Percentiles rank a stretch among this genome's conserved stretches.
Conservation (phyloP, 2,888 invertebrate genomes). For the Diabrotica balteata region DNA sequence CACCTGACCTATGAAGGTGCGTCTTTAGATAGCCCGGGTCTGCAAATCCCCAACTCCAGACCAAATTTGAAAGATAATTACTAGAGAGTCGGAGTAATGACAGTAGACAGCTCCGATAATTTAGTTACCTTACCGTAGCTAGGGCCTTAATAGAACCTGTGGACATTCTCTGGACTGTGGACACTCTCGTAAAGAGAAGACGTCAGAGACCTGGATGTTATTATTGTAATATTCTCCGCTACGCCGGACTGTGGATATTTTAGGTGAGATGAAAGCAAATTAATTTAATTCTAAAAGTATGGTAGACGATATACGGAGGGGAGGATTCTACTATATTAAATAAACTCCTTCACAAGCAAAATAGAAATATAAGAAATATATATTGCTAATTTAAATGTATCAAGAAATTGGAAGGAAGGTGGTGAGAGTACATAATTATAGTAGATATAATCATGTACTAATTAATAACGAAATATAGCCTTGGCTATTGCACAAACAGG, state of each 20-base stretch:
- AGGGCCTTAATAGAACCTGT: constrained; percentile 49
- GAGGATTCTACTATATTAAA: too few species aligned
- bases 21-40: constrained; percentile 37
- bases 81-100: constrained; percentile 55
- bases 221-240: constrained; percentile 23
- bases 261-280: too few species aligned
- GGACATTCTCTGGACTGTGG: constrained; percentile 27
- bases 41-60: constrained; percentile 55
- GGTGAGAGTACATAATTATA: too few species aligned
- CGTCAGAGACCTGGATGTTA: constrained; percentile 28
- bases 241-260: too few species aligned
- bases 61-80: constrained; percentile 61
- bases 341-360: too few species aligned
- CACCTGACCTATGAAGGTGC: constrained; percentile 44
- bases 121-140: constrained; percentile 54
- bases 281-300: constrained; percentile 1
- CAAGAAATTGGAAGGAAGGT: too few species aligned
- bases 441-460: too few species aligned
- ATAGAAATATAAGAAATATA: too few species aligned
- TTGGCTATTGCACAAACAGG: too few species aligned
- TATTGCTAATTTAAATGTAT: too few species aligned
- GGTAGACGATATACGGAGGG: too few species aligned
- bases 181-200: constrained; percentile 9
- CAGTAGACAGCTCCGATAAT: constrained; percentile 57
- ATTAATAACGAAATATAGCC: too few species aligned